Base-by-base conservation (phyloP, 2,888 invertebrate species). In the Scrobipalpa atriplicella region DNA sequence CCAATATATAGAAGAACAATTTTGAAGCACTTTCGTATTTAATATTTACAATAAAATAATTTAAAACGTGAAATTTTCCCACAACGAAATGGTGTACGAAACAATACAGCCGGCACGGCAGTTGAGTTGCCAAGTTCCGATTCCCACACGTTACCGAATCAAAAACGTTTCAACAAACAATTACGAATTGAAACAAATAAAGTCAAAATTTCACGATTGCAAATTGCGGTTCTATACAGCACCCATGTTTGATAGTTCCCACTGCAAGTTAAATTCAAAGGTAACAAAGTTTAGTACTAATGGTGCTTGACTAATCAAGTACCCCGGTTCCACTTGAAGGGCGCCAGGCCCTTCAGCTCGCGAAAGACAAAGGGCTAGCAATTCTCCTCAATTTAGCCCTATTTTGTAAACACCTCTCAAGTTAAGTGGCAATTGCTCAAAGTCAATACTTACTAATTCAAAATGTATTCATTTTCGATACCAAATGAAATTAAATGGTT, bases 361-460 rank as follows among this genome's bases (percentile, higher is more conserved):
- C 72, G 71, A 56, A 80, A 88, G 84, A 89, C 88, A 89, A 90
- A 85, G 81, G 84, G 78, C 77, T 78, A 75, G 72, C 76, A 76
- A 77, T 81, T 79, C 81, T 78, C 81, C 81, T 82, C 81, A 78
- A 85, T 89, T 90, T 84, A 85, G 80, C 80, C 78, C 82, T 90
- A 89, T 90, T 90, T 91, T 88, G 89, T 83, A 90, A 90, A 90
- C 91, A 90, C 78, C 85, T 73, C 87, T 85, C 73, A 67, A 71
- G 70, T 77, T 73, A 78, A 87, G 83, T 73, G 78, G 77, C 75
- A 73, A 79, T 81, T 76, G 73, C 74, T 77, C 68, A 73, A 78
- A 82, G 79, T 83, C 81, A 82, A 83, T 80, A 78, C 16, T 16
- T 16, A 78, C 16, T 16, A 7, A 29, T 76, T 79, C 78, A 75